Percentiles rank a stretch among this genome's conserved stretches.
Evolutionary conservation across 1,140 invertebrate species (phyloP).

Genomic region (Stegodyphus mimosarum): DNA sequence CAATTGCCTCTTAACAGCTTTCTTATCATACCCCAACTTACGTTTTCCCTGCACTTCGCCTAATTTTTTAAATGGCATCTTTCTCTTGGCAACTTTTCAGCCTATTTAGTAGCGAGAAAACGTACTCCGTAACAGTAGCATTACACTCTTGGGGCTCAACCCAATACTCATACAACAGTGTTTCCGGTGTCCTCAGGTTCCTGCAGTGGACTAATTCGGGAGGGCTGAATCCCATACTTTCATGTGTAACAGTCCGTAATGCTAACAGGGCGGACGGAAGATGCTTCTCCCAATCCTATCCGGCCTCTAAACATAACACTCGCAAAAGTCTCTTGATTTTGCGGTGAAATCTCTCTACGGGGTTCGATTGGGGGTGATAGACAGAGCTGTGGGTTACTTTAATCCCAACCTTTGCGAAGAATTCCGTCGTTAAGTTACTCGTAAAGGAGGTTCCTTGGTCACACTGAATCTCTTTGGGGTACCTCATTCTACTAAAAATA

Average conservation of each 20-base stretch:
- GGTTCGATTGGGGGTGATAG: conserved; percentile 3
- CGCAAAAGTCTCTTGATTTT: neutral
- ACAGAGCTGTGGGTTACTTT: neutral
- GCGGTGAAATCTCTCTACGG: neutral
- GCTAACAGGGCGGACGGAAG: no score
- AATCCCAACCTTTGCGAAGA: conserved; percentile 17
- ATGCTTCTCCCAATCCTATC: conserved; percentile 17
- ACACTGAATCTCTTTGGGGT: no score
- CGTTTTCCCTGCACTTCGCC: neutral
- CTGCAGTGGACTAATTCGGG: neutral
- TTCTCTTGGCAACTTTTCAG: neutral
- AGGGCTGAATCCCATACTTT: neutral
- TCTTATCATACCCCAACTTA: neutral
- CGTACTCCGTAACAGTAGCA: no score
- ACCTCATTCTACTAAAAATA: no score
- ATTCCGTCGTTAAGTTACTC: neutral
- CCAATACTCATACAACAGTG: no score
- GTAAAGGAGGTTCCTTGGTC: conserved; percentile 18
- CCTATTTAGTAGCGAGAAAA: neutral
- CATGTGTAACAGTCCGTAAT: no score
- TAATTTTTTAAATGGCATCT: neutral
- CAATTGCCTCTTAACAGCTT: neutral
- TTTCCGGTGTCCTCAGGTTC: neutral
- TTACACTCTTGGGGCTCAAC: no score
- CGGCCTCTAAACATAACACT: neutral